Base-by-base conservation (phyloP, 2,797 vertebrate genomes). In the Chelmon rostratus region DNA sequence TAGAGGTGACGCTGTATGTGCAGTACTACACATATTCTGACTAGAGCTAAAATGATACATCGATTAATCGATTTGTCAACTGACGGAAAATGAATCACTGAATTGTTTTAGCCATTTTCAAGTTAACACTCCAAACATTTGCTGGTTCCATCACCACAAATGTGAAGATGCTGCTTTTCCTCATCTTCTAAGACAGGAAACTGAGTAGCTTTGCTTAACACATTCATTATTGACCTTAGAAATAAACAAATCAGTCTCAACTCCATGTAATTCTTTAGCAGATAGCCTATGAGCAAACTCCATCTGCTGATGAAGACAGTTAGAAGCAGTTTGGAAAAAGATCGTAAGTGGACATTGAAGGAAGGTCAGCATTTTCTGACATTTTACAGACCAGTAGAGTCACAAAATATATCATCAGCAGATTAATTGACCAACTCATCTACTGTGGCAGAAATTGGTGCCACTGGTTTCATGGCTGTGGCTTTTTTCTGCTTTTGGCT, bases 221-320 rank as follows among this genome's bases (percentile, higher is more conserved):
- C 23, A 25, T 68, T 66, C 8, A 56, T 21, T 40, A 3, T 10
- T 85, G 23, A 64, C 25, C 23, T 65, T 69, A 31, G n/a, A 28
- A 63, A 71, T 47, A 31, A 73, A 47, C 7, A 28, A 21, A 72
- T 52, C 13, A 19, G 58, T 66, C 13, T 25, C 11, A 62, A 63
- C 25, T 25, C 50, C 11, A 56, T 15, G 37, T 23, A 42, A n/a
- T 46, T 53, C 50, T 42, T 33, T 12, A 38, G 19, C 2, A 8
- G 52, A 46, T 52, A 8, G 40, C 2, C 1, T 35, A 35, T 37
- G 7, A 61, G 16, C 5, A 37, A 58, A 73, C 44, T 42, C 23
- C 31, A 72, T 68, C 46, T 38, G 16, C 42, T 79, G 23, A 50
- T 35, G n/a, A 33, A 57, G 23, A 37, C 44, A 28, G 6, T 40